Conservation (phyloP, 2,888 invertebrate genomes). For the Ligdia adustata region DNA sequence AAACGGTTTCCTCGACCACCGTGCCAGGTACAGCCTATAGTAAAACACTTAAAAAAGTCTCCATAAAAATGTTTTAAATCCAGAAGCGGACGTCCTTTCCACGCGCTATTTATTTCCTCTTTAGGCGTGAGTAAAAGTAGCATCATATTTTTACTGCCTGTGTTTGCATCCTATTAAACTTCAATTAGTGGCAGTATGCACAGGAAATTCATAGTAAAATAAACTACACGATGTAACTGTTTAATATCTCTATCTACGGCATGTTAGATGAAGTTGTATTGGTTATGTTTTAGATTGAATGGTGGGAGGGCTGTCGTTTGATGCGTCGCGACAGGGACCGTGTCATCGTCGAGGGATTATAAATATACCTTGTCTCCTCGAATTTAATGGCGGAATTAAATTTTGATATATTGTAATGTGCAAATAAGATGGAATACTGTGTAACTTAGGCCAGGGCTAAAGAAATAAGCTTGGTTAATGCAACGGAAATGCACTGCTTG, state of each 20-base stretch:
- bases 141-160: conserved; percentile 29
- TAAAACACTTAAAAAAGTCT: conserved; percentile 11
- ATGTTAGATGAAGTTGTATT: conserved; percentile 44
- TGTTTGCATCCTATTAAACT: conserved; percentile 46
- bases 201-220: conserved; percentile 50
- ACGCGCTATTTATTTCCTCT: conserved; percentile 20
- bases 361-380: conserved; percentile 36
- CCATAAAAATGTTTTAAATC: conserved; percentile 17
- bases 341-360: conserved; percentile 44
- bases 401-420: conserved; percentile 34
- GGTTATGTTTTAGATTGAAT: conserved; percentile 33
- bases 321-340: conserved; percentile 30
- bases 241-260: conserved; percentile 44
- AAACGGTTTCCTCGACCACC: background rate
- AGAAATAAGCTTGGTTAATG: conserved; percentile 1
- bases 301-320: conserved; percentile 41
- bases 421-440: conserved; percentile 33
- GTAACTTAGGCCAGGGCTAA: background rate
- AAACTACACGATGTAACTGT: conserved; percentile 34
- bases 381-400: conserved; percentile 44
- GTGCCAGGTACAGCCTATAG: conserved; percentile 8
- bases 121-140: conserved; percentile 18
- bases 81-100: conserved; percentile 22
- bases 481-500: background rate
- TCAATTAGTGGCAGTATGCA: conserved; percentile 44